Evolutionary conservation across 2,113 vertebrate species (phyloP).

Genomic region (Choloepus hoffmanni): DNA sequence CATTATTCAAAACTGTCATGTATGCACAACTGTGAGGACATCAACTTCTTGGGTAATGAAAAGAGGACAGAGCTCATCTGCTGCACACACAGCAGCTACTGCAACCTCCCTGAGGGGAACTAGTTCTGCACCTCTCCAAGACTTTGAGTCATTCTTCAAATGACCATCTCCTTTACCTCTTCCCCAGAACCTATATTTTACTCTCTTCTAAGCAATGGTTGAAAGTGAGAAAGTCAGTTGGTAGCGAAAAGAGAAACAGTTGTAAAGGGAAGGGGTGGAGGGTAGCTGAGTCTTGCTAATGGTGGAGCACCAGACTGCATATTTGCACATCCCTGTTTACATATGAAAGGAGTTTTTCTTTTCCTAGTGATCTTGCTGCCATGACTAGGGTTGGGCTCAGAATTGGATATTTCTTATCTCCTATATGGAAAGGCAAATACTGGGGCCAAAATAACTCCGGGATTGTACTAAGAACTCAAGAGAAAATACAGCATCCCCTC

Average conservation of each 20-base stretch:
- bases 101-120: slow-evolving; percentile 68
- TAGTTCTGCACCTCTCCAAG: slow-evolving; percentile 42
- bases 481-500: not conserved
- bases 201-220: not conserved
- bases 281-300: not conserved
- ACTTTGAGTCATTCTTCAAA: not conserved
- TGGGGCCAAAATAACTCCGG: not conserved
- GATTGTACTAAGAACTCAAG: not conserved
- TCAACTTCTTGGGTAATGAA: slow-evolving; percentile 70
- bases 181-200: not conserved
- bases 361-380: not conserved
- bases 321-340: not conserved
- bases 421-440: not conserved
- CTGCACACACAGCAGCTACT: slow-evolving; percentile 63
- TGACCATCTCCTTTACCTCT: not conserved
- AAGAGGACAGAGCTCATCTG: slow-evolving; percentile 70
- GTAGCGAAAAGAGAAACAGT: not conserved
- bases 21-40: slow-evolving; percentile 71
- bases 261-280: no score
- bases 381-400: not conserved
- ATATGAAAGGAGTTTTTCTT: not conserved
- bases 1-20: slow-evolving; percentile 75
- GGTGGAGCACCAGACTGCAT: not conserved
- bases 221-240: not conserved
- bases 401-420: not conserved